Conservation (phyloP, 2,113 vertebrate species). For the Tachuris rubrigastra region DNA sequence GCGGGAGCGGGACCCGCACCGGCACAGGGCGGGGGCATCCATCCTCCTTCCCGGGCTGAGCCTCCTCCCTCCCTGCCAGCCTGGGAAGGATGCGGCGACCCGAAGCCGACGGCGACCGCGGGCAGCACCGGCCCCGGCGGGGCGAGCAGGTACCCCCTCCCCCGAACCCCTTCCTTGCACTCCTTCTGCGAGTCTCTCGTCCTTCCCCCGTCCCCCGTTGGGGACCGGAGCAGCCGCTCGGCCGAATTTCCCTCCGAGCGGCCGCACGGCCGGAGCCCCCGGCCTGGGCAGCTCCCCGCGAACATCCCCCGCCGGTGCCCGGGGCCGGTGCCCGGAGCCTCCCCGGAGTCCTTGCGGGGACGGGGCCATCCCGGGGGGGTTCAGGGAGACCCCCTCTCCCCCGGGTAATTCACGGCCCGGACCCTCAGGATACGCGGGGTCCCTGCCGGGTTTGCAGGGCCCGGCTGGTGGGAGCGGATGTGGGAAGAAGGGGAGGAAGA, state of each 20-base stretch:
- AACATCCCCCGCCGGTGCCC: neutral
- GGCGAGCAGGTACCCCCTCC: neutral
- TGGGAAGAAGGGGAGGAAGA: neutral
- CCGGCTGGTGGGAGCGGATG: neutral
- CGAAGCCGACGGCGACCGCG: neutral
- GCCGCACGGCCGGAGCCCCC: neutral
- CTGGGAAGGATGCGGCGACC: neutral
- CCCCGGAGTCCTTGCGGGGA: neutral
- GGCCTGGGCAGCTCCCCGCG: neutral
- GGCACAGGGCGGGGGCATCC: neutral
- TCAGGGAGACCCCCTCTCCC: no score
- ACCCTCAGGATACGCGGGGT: neutral
- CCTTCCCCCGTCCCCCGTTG: neutral
- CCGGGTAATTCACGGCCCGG: neutral
- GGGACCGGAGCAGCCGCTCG: neutral
- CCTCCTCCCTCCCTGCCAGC: neutral
- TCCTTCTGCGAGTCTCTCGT: neutral
- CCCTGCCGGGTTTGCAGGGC: neutral
- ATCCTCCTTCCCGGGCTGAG: neutral
- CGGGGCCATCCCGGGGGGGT: accelerated
- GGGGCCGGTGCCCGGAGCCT: neutral
- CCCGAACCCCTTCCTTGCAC: neutral
- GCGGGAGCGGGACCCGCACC: neutral
- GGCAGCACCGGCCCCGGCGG: neutral
- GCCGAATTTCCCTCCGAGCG: neutral